Percentiles rank a stretch among this genome's conserved stretches.
Evolutionary conservation across 2,797 vertebrate genomes (phyloP).

Genomic region (Cyclura pinguis): DNA sequence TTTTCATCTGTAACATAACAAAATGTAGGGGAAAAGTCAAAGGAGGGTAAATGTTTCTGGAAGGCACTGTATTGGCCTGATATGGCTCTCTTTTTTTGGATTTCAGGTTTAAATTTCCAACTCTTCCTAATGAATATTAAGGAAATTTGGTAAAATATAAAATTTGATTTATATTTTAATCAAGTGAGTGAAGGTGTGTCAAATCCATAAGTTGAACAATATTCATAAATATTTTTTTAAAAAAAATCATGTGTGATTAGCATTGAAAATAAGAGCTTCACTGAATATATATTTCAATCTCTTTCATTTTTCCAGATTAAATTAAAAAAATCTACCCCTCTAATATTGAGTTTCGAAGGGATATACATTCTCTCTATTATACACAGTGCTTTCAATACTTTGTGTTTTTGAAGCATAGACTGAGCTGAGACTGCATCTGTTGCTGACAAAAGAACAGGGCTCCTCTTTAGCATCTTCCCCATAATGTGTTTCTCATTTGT

Average conservation of each 20-base stretch:
- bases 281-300: no score
- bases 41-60: no score
- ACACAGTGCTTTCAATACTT: no score
- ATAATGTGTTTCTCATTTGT: neutral
- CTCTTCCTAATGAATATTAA: neutral
- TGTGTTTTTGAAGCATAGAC: neutral
- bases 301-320: neutral
- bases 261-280: no score
- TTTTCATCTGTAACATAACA: no score
- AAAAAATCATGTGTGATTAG: neutral
- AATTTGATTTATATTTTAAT: neutral
- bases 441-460: neutral
- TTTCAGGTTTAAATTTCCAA: neutral
- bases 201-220: neutral
- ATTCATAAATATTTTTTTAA: neutral
- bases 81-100: neutral
- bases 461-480: neutral
- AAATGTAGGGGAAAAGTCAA: no score
- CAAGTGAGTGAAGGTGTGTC: neutral
- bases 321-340: neutral
- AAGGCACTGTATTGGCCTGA: neutral
- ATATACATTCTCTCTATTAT: neutral
- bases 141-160: neutral
- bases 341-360: neutral
- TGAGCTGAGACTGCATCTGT: neutral